Base-by-base conservation (phyloP, 2,113 vertebrate species). In the Dipodomys stephensi region DNA sequence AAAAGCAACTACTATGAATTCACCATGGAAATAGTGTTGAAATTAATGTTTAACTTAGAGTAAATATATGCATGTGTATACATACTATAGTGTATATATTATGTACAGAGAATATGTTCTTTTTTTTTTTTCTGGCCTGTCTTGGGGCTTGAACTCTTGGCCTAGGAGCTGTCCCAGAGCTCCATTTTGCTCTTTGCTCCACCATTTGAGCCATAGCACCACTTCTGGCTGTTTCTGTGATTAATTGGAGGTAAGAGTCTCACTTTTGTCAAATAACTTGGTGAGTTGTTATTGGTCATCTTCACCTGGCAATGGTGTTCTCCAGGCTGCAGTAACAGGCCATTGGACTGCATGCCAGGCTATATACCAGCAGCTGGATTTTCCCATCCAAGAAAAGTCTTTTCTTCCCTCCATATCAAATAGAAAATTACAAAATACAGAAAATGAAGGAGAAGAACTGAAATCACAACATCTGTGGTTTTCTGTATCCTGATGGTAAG, bases 381-480 rank as follows among this genome's bases (percentile, higher is more conserved):
- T 92, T 94, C 80, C 90, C 91, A 81, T 92, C 80, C 90, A 72
- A 85, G 80, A 93, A 88, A 53, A 13, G 64, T 23, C 30, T 22
- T 25, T 32, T 74, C 81, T 6, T 16, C 3, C 16, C 12, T 53
- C 30, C 53, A 64, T 91, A 35, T 79, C 74, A 86, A 94, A 87
- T 77, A 77, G 81, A 94, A 95, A 92, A 93, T 91, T 60, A 30
- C 46, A 91, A 96, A 96, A 94, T 57, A 81, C 19, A 82, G 88
- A 91, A 94, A 92, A 88, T 83, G 83, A 83, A 82, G 82, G 85
- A 95, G 79, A 96, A 93, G 49, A 94, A 87, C 82, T 92, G 62
- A 95, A 91, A 93, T 87, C 69, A 86, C 39, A 87, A 83, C 72
- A 84, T n/a, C 64, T 91, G 76, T 7, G 46, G 91, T 88, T 90